These are phyloP conservation scores for Ectropis crepuscularia DNA, from an alignment of 2,888 invertebrate genomes.

Conservation along the genomic window DNA sequence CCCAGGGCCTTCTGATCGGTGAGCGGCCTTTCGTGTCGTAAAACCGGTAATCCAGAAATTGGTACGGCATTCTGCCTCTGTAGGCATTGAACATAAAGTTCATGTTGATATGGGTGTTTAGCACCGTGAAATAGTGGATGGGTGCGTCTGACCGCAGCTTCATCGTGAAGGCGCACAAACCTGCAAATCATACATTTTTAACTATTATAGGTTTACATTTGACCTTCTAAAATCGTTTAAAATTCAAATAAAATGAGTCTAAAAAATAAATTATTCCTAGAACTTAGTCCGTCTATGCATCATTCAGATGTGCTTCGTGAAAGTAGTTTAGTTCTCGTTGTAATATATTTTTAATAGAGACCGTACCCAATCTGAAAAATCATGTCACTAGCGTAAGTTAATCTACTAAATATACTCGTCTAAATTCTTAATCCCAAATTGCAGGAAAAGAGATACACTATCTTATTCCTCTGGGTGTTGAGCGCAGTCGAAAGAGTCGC, in stretches of 20 bases:
- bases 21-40: background rate
- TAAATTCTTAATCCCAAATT: no score
- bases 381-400: no score
- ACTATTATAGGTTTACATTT: background rate
- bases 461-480: no score
- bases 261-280: background rate
- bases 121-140: conserved; percentile 49
- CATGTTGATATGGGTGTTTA: conserved; percentile 49
- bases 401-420: no score
- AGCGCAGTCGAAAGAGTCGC: no score
- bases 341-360: no score
- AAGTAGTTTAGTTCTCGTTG: no score
- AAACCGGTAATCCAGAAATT: conserved; percentile 35
- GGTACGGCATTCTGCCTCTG: conserved; percentile 36
- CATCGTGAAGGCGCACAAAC: conserved; percentile 48
- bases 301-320: no score
- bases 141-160: conserved; percentile 45
- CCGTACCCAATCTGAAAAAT: no score
- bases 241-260: background rate
- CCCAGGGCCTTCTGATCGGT: no score
- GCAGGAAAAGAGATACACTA: no score
- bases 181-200: conserved; percentile 37
- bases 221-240: background rate
- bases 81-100: conserved; percentile 52
- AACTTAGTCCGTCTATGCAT: no score